A percentile compares a stretch with the other conserved stretches of the same genome.
Conservation (phyloP, 2,888 invertebrate species). For the Calameuta filiformis region DNA sequence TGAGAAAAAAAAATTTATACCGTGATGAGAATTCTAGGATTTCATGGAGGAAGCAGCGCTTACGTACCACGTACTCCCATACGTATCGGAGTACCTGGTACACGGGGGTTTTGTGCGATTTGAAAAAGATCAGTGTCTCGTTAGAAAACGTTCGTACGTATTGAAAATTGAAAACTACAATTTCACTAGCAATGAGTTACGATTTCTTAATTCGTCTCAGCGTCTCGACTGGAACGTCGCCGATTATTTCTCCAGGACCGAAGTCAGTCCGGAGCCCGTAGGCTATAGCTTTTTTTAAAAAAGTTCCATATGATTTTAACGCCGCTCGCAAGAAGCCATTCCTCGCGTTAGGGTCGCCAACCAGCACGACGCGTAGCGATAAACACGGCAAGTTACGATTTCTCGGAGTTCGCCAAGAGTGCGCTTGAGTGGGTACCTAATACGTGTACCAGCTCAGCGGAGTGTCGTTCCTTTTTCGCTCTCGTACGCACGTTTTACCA, state of each 20-base stretch:
- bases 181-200: neutral
- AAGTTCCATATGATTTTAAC: slow-evolving; percentile 61
- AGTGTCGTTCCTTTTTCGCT: neutral
- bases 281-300: slow-evolving; percentile 36
- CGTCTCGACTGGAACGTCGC: neutral
- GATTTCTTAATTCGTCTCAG: neutral
- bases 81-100: too few species aligned
- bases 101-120: too few species aligned
- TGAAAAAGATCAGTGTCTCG: neutral
- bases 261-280: slow-evolving; percentile 27
- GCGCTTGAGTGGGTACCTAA: neutral
- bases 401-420: slow-evolving; percentile 51
- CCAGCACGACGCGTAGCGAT: slow-evolving; percentile 53
- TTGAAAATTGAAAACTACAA: neutral
- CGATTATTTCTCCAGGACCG: neutral
- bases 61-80: too few species aligned
- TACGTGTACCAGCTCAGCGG: neutral
- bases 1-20: neutral
- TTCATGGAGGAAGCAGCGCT: neutral
- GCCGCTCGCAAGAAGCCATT: slow-evolving; percentile 60
- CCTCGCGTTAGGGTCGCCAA: slow-evolving; percentile 55
- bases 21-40: neutral
- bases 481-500: neutral
- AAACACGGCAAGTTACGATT: slow-evolving; percentile 66
- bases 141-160: neutral